Base-by-base conservation (phyloP, 2,888 invertebrate genomes). In the Amphimallon solstitiale region DNA sequence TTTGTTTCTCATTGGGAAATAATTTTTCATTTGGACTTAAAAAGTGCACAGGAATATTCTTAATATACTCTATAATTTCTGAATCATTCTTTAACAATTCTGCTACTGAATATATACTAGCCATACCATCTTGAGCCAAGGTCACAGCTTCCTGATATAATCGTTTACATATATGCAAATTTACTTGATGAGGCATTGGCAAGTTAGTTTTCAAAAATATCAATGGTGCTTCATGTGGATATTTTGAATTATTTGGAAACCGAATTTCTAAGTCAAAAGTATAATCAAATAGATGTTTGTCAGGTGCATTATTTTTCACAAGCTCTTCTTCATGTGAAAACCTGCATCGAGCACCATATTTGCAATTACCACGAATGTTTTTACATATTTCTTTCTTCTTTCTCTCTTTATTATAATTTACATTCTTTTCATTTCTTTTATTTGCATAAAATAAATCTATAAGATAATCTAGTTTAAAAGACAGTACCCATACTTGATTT, bases 141-240 rank as follows among this genome's bases (percentile, higher is more conserved):
- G 80, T 77, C 71, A 85, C 83, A 0, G 92, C 91, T 84, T 92
- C 91, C n/a, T 88, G 85, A 69, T 90, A 83, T 48, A 93, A 81
- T 72, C 87, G 85, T 65, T 88, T 85, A 1, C 88, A 88, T 70
- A 93, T 86, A 76, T 89, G 87, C 54, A 93, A 81, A 70, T 88
- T 87, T 19, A 89, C 84, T 65, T 88, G 80, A 48, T 87, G 85
- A 1, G 92, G 91, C 70, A 90, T 84, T 61, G 88, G 84, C 67
- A 86, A 86, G 69, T 86, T 85, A 0, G 89, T 86, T 82, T 88
- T 90, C 40, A 92, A 82, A 75, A 90, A 92, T 68, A 93, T 84
- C 66, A 89, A 82, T 0, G 93, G 92, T 0, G 91, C 85, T 80
- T 92, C 90, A 75, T 86, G 89, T 0, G 93, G 93, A 80, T 93